These are phyloP conservation scores for Polydrusus pterygomalis DNA, from an alignment of 2,888 invertebrate genomes.

Conservation along the genomic window DNA sequence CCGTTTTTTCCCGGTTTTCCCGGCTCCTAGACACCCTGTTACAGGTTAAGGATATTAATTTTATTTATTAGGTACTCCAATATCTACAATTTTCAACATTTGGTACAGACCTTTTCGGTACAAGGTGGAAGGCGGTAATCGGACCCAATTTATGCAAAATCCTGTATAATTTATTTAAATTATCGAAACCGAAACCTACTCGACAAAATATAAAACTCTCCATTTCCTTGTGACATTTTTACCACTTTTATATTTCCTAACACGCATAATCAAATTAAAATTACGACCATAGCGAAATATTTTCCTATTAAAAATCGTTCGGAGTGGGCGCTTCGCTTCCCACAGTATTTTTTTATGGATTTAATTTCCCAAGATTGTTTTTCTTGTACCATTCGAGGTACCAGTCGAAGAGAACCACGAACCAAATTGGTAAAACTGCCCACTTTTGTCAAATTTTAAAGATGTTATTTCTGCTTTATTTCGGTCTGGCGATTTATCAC, in stretches of 20 bases:
- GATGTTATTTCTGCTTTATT: background rate
- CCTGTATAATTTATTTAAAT: too few species aligned
- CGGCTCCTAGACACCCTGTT: too few species aligned
- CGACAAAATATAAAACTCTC: constrained; percentile 8
- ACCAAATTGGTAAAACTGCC: constrained; percentile 34
- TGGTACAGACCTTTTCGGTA: too few species aligned
- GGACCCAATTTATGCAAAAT: too few species aligned
- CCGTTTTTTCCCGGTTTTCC: too few species aligned
- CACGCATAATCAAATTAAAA: constrained; percentile 21
- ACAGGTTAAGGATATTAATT: too few species aligned
- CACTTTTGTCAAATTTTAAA: constrained; percentile 33
- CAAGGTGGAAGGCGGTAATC: too few species aligned
- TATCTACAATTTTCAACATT: too few species aligned
- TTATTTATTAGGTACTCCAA: too few species aligned
- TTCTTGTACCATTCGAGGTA: constrained; percentile 21
- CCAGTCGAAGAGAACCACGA: constrained; percentile 20
- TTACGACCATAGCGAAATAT: constrained; percentile 10
- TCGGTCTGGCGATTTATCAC: background rate
- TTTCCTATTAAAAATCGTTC: constrained; percentile 7
- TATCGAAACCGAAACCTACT: constrained; percentile 14
- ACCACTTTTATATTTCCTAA: background rate
- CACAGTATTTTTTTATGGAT: constrained; percentile 30
- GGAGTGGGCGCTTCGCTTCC: constrained; percentile 37
- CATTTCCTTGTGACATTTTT: constrained; percentile 25
- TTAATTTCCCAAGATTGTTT: constrained; percentile 25